A percentile compares a stretch with the other conserved stretches of the same genome.
These are phyloP conservation scores for Idaea straminata DNA, from an alignment of 2,888 invertebrate species.

Conservation along the genomic window DNA sequence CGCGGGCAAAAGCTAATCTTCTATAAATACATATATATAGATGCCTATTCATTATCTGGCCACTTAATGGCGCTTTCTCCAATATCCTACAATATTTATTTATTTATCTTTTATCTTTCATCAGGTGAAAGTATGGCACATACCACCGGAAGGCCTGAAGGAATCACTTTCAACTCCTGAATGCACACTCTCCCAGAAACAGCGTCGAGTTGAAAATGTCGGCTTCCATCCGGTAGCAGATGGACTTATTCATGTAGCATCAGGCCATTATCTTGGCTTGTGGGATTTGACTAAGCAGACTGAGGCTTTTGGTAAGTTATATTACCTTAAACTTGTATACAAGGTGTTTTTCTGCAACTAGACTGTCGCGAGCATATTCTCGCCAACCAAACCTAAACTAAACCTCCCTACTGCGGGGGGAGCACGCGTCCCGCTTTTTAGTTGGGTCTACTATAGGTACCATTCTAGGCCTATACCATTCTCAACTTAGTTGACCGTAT, in stretches of 20 bases:
- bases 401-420: too few species aligned
- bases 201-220: slow-evolving; percentile 92
- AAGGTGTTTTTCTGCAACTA: too few species aligned
- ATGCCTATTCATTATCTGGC: too few species aligned
- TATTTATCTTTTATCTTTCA: slow-evolving; percentile 6
- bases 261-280: slow-evolving; percentile 88
- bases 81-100: background rate
- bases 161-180: slow-evolving; percentile 88
- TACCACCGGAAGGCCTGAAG: slow-evolving; percentile 89
- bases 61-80: too few species aligned
- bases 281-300: slow-evolving; percentile 93
- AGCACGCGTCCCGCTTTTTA: too few species aligned
- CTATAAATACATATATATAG: too few species aligned
- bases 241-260: slow-evolving; percentile 92
- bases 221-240: slow-evolving; percentile 96
- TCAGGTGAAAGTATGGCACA: slow-evolving; percentile 94
- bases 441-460: too few species aligned
- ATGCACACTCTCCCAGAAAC: slow-evolving; percentile 90
- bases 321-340: background rate
- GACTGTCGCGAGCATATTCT: too few species aligned
- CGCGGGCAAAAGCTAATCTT: too few species aligned
- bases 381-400: too few species aligned
- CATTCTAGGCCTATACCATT: too few species aligned
- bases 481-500: too few species aligned
- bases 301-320: slow-evolving; percentile 84